Evolutionary conservation across 1,140 invertebrate genomes (phyloP).

Genomic region (Zaprionus capensis): DNA sequence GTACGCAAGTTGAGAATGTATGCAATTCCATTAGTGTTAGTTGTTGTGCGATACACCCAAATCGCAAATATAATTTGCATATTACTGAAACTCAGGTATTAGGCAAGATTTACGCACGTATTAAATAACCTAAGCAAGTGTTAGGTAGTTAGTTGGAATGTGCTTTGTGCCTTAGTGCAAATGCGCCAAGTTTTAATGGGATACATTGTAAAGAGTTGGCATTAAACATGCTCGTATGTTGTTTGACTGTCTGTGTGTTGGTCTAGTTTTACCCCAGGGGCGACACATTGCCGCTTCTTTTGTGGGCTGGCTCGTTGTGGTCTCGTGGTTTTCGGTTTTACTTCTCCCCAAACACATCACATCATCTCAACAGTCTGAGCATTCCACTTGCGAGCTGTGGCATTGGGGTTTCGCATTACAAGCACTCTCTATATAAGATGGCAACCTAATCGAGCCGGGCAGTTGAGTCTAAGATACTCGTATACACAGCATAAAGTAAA

Average conservation of each 20-base stretch:
- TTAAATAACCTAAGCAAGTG: slow-evolving; percentile 42
- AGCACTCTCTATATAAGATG: not conserved
- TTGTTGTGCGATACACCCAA: slow-evolving; percentile 12
- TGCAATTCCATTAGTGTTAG: not conserved
- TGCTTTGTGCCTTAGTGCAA: slow-evolving; percentile 24
- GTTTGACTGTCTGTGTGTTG: slow-evolving; percentile 11
- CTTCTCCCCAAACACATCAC: slow-evolving; percentile 9
- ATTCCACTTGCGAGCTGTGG: slow-evolving; percentile 55
- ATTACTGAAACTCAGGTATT: slow-evolving; percentile 28
- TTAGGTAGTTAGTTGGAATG: slow-evolving; percentile 22
- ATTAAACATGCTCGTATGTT: slow-evolving; percentile 21
- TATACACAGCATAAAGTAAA: too few species aligned
- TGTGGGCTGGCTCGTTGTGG: slow-evolving; percentile 53
- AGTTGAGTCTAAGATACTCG: not conserved
- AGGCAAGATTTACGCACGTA: slow-evolving; percentile 36
- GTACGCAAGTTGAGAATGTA: not conserved
- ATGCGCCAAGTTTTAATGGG: slow-evolving; percentile 25
- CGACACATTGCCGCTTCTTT: slow-evolving; percentile 44
- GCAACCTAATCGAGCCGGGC: slow-evolving; percentile 16
- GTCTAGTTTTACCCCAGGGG: slow-evolving; percentile 29
- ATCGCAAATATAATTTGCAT: slow-evolving; percentile 31
- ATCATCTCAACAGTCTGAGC: not conserved
- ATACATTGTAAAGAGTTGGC: slow-evolving; percentile 30
- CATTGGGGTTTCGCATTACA: slow-evolving; percentile 71
- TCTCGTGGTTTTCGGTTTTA: slow-evolving; percentile 68